These are phyloP conservation scores for Perca flavescens DNA, from an alignment of 2,113 vertebrate genomes.

Conservation along the genomic window DNA sequence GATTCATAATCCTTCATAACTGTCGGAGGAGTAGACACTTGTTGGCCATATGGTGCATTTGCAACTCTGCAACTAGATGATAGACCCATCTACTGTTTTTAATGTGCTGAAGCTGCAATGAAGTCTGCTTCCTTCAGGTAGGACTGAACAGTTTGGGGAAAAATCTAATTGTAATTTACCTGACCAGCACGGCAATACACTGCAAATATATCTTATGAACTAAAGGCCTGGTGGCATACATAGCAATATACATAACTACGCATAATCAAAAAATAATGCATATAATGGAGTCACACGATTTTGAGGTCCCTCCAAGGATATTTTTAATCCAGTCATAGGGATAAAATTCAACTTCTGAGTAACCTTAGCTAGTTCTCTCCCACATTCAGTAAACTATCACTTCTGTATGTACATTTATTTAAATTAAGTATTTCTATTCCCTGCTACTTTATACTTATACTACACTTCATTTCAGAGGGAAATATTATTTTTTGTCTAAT, in stretches of 20 bases:
- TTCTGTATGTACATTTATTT: background rate
- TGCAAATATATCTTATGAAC: background rate
- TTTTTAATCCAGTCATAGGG: background rate
- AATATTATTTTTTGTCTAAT: background rate
- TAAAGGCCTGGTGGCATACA: background rate
- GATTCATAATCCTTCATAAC: slow-evolving; percentile 38
- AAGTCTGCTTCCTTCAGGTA: background rate
- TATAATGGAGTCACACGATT: background rate
- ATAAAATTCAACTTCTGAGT: background rate
- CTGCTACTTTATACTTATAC: background rate
- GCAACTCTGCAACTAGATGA: slow-evolving; percentile 3
- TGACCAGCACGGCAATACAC: background rate
- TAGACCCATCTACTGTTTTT: background rate
- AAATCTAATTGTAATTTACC: background rate
- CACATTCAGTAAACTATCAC: background rate
- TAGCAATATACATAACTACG: background rate
- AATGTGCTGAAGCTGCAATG: slow-evolving; percentile 8
- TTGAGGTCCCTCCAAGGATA: background rate
- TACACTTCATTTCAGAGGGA: background rate
- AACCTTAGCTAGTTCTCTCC: background rate
- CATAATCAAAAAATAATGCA: background rate
- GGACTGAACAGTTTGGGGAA: background rate
- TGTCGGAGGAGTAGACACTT: slow-evolving; percentile 1
- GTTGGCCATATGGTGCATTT: slow-evolving; percentile 17
- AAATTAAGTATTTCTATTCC: background rate